phyloP scores from a whole-genome alignment of 2,888 invertebrate species.

The Mesorhabditis belari region DNA sequence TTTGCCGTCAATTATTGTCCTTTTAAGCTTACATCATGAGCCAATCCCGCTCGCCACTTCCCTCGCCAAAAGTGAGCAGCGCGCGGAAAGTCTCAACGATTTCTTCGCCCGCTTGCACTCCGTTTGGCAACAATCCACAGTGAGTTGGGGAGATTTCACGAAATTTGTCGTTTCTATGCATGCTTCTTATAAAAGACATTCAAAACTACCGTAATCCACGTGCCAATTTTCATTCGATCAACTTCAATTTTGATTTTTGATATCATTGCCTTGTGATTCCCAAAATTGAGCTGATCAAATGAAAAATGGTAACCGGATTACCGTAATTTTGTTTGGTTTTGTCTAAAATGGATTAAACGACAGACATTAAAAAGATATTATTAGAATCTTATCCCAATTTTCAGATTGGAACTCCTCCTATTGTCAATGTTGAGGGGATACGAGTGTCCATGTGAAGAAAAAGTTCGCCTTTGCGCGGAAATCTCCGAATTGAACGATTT shows the following conservation, averaged over 20 bases:
- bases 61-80: neutral
- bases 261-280: no score
- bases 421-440: neutral
- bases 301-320: no score
- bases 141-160: no score
- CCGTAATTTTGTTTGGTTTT: no score
- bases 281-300: no score
- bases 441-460: neutral
- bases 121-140: neutral
- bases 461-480: neutral
- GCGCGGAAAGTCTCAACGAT: neutral
- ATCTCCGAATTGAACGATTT: neutral
- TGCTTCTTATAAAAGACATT: no score
- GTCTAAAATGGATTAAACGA: no score
- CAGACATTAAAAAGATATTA: neutral
- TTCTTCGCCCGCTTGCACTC: neutral
- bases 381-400: neutral
- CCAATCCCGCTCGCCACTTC: neutral
- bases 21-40: neutral
- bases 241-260: no score
- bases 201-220: no score
- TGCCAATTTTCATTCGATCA: no score
- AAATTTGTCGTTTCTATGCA: no score
- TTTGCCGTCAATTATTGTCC: neutral
- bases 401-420: neutral